Percentiles rank a stretch among this genome's conserved stretches.
These are phyloP conservation scores for Phrynocephalus forsythii DNA, from an alignment of 2,797 vertebrate species.

Conservation along the genomic window DNA sequence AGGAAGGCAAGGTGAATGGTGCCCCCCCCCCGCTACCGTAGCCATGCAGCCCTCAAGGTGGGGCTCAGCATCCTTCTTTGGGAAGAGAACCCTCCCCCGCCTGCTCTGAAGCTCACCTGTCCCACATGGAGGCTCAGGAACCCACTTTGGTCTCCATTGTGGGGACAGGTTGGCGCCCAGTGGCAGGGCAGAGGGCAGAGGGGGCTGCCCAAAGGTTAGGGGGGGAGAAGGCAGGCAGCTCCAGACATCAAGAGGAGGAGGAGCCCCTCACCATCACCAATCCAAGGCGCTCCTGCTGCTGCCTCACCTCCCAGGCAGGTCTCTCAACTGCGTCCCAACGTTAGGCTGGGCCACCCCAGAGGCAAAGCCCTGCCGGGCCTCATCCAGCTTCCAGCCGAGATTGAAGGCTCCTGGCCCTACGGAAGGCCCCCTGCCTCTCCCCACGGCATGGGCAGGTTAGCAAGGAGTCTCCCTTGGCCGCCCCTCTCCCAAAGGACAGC, in stretches of 20 bases:
- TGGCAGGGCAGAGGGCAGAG: background rate
- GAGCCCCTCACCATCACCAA: background rate
- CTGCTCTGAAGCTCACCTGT: background rate
- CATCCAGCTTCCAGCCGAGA: no score
- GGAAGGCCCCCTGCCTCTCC: no score
- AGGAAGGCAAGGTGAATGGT: background rate
- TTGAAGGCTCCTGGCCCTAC: no score
- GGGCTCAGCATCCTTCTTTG: background rate
- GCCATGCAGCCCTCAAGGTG: no score
- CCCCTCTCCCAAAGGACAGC: background rate
- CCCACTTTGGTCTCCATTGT: background rate
- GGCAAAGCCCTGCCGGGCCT: no score
- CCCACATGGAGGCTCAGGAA: background rate
- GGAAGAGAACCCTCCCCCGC: background rate
- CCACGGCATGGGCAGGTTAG: no score
- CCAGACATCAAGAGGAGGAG: no score
- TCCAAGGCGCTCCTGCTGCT: no score
- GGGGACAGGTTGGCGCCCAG: background rate
- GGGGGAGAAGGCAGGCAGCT: background rate
- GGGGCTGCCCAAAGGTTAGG: background rate
- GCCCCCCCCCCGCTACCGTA: no score
- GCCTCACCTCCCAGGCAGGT: no score
- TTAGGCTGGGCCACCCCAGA: no score
- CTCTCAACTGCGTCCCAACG: no score
- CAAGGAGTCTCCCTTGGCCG: background rate